Conservation (phyloP, 2,797 vertebrate species). For the Parauchenoglanis punctatus region DNA sequence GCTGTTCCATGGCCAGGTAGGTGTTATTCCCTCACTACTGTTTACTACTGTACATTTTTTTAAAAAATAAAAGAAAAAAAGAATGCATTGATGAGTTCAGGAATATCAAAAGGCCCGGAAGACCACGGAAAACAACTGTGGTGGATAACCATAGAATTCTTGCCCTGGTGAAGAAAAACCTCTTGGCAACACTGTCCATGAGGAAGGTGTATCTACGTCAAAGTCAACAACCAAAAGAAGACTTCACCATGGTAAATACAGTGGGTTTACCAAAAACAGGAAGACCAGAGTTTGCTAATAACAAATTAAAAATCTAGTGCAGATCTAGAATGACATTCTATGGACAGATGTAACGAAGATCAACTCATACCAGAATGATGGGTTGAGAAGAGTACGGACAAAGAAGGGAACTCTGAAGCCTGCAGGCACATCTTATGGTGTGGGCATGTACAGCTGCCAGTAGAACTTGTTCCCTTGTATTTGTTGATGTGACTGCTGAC, state of each 20-base stretch:
- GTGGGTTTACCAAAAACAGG: background rate
- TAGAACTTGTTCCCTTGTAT: background rate
- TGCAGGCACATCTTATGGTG: too few species aligned
- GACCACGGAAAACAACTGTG: too few species aligned
- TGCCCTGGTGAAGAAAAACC: too few species aligned
- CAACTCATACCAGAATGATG: too few species aligned
- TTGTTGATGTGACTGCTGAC: background rate
- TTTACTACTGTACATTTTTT: too few species aligned
- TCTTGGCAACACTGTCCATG: too few species aligned
- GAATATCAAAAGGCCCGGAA: background rate
- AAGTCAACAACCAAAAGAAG: background rate
- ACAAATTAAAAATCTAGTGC: background rate
- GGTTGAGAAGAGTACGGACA: too few species aligned
- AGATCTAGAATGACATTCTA: background rate
- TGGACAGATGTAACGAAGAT: background rate
- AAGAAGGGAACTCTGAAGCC: too few species aligned
- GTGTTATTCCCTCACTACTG: too few species aligned
- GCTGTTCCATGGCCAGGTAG: too few species aligned
- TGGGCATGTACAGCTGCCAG: background rate
- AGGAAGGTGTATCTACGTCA: too few species aligned
- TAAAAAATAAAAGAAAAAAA: background rate
- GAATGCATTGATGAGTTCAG: background rate
- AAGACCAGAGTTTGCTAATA: background rate
- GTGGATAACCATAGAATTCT: too few species aligned
- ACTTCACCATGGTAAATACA: background rate